A percentile compares a stretch with the other conserved stretches of the same genome.
These are phyloP conservation scores for Limnephilus lunatus DNA, from an alignment of 2,888 invertebrate genomes.

Conservation along the genomic window DNA sequence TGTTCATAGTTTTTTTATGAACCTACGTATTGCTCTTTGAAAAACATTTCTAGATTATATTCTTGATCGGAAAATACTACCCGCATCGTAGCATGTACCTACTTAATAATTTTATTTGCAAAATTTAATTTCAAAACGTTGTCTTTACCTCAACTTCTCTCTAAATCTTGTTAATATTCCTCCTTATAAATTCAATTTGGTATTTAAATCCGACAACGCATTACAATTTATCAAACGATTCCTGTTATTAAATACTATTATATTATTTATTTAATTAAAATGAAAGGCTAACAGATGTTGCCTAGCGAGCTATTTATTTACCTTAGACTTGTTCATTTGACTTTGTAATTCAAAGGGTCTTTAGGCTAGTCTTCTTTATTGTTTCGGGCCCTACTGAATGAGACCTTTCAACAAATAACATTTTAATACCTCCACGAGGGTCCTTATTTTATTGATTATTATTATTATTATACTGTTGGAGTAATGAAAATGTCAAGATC, in stretches of 20 bases:
- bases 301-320: constrained; percentile 46
- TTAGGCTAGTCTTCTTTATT: constrained; percentile 31
- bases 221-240: constrained; percentile 48
- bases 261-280: constrained; percentile 51
- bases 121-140: not conserved
- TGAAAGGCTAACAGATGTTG: constrained; percentile 50
- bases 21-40: not conserved
- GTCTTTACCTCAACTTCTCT: not conserved
- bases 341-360: constrained; percentile 46
- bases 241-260: constrained; percentile 41
- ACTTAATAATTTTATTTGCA: not conserved
- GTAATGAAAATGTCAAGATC: not conserved
- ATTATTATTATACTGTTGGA: not conserved
- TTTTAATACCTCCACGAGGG: not conserved
- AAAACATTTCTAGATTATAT: not conserved
- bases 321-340: constrained; percentile 46
- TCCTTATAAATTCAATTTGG: constrained; percentile 17
- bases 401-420: constrained; percentile 21
- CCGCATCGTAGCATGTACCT: not conserved
- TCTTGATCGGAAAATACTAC: not conserved
- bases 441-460: not conserved
- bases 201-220: constrained; percentile 34
- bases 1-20: not conserved
- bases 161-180: not conserved
- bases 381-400: constrained; percentile 27